These are phyloP conservation scores for Cheilosia soror DNA, from an alignment of 2,888 invertebrate genomes.

Conservation along the genomic window DNA sequence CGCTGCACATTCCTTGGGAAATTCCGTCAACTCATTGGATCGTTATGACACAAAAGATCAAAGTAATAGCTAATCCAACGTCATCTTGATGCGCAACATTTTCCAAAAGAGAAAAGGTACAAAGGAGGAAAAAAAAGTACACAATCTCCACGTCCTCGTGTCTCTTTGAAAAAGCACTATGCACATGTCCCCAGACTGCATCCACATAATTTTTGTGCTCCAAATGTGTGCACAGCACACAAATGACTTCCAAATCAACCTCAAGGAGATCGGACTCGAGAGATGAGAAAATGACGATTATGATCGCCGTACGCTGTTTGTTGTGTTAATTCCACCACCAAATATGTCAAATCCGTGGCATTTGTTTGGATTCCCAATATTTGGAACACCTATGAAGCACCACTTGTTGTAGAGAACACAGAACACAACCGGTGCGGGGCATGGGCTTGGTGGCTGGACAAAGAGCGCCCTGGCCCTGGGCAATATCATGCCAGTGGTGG, in stretches of 20 bases:
- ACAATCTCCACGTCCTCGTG: constrained; percentile 12
- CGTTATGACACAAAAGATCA: constrained; percentile 39
- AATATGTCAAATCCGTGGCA: constrained; percentile 71
- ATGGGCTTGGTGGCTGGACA: constrained; percentile 58
- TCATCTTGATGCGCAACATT: constrained; percentile 38
- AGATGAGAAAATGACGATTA: constrained; percentile 64
- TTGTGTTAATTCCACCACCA: constrained; percentile 72
- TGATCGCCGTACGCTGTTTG: constrained; percentile 47
- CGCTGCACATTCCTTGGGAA: constrained; percentile 37
- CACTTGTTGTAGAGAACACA: constrained; percentile 36
- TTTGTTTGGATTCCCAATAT: constrained; percentile 73
- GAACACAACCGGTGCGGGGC: constrained; percentile 3
- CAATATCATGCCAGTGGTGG: background rate
- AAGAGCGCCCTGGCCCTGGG: constrained; percentile 32
- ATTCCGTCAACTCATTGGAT: constrained; percentile 48
- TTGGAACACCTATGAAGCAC: constrained; percentile 74
- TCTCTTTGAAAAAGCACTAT: constrained; percentile 21
- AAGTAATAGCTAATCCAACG: constrained; percentile 58
- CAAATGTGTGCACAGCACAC: constrained; percentile 36
- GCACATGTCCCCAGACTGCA: constrained; percentile 28
- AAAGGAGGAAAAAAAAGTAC: constrained; percentile 16
- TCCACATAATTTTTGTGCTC: constrained; percentile 11
- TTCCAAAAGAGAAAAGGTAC: constrained; percentile 4
- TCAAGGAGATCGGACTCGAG: constrained; percentile 50
- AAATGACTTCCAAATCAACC: constrained; percentile 52